phyloP scores from a whole-genome alignment of 2,888 invertebrate genomes.

The Spilarctia lutea region DNA sequence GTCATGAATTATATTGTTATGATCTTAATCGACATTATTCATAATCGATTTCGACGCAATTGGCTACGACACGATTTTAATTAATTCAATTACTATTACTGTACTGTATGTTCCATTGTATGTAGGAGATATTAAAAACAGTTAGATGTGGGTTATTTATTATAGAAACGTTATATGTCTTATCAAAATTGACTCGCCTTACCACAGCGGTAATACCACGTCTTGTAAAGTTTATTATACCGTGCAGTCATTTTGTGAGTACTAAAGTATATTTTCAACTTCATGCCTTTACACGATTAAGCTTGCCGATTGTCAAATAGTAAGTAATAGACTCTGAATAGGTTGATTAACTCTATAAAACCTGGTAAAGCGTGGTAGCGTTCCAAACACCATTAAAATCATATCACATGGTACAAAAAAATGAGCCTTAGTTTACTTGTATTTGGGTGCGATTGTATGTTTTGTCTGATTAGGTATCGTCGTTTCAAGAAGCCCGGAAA shows the following conservation, averaged over 20 bases:
- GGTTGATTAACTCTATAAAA: not conserved
- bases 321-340: not conserved
- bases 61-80: slow-evolving; percentile 31
- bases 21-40: slow-evolving; percentile 14
- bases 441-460: not conserved
- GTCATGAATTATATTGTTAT: not conserved
- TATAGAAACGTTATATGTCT: not conserved
- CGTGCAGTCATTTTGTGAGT: not conserved
- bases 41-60: slow-evolving; percentile 34
- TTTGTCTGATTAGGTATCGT: not conserved
- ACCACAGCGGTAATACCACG: not conserved
- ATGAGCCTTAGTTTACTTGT: not conserved
- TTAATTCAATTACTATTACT: slow-evolving; percentile 28
- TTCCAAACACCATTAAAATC: no score
- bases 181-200: not conserved
- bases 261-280: not conserved
- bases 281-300: not conserved
- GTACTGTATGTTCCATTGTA: slow-evolving; percentile 32
- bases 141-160: not conserved
- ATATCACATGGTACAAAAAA: not conserved
- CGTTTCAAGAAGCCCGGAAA: not conserved
- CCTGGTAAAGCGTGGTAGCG: not conserved
- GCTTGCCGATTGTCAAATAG: not conserved
- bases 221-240: not conserved
- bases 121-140: not conserved